Evolutionary conservation across 2,888 invertebrate genomes (phyloP).

Genomic region (Eubasilissa splendida): DNA sequence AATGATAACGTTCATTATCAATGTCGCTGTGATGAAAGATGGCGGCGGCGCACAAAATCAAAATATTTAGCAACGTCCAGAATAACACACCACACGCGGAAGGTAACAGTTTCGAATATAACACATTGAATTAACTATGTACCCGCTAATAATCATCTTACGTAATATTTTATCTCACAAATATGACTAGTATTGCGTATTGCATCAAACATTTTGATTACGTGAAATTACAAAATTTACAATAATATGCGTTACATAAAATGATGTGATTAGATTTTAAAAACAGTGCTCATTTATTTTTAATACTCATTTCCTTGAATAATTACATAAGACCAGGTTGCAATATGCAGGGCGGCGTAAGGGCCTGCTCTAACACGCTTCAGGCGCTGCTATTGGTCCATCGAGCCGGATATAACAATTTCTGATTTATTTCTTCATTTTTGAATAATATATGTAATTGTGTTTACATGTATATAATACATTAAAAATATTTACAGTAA

Average conservation of each 20-base stretch:
- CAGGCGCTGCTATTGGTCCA: no score
- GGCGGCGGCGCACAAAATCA: neutral
- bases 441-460: no score
- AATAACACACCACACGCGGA: neutral
- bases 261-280: no score
- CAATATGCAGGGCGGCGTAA: no score
- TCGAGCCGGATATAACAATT: no score
- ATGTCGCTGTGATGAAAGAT: neutral
- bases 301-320: no score
- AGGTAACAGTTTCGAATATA: neutral
- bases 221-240: neutral
- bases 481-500: no score
- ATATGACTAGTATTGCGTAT: neutral
- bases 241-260: neutral
- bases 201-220: neutral
- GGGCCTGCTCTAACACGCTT: no score
- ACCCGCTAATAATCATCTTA: neutral
- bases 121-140: no score
- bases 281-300: neutral
- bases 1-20: neutral
- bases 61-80: neutral
- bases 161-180: conserved; percentile 9
- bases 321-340: no score
- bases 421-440: no score
- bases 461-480: no score